Base-by-base conservation (phyloP, 2,113 vertebrate species). In the Myxocyprinus asiaticus region DNA sequence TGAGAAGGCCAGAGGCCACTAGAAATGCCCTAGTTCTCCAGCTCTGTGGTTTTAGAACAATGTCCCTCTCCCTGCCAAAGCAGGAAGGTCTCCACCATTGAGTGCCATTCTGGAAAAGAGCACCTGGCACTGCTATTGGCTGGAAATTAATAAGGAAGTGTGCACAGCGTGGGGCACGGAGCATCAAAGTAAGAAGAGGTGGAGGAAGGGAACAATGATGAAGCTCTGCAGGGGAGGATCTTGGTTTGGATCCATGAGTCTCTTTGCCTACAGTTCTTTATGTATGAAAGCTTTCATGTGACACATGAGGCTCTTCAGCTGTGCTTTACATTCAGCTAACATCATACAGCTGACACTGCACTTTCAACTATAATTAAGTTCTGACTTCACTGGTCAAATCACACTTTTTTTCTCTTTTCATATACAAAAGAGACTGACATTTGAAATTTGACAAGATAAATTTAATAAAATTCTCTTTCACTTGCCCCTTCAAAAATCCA, bases 121-220 rank as follows among this genome's bases (percentile, higher is more conserved):
- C 8, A 76, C 50, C 62, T 10, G 11, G 47, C 4, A 4, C 2
- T 5, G 0, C 50, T 65, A 53, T 53, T 76, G 50, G 74, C 61
- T 44, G 45, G 17, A 81, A 83, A 78, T 70, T 86, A 86, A 89
- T 65, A 85, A 91, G 88, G 87, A 86, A 84, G 17, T 67, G 76
- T 89, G 69, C 55, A 4, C 86, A 81, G 84, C 86, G 84, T 86
- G 87, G 68, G 84, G 81, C 10, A 65, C 9, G 76, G 73, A 70
- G 77, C 81, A 82, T 82, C 61, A 7, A 78, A 86, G 80, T 62
- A 71, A 82, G 81, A 55, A 50, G 67, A 64, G 61, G 47, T 17
- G 22, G 75, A 79, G 55, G 66, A 86, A 84, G 84, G 87, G 85
- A 89, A 88, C 81, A 87, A 88, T 84, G 68, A 84, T 62, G 59